Evolutionary conservation across 2,888 invertebrate species (phyloP), one percentile per base, ranked within the genome.

Genomic region (Eupithecia centaureata): DNA sequence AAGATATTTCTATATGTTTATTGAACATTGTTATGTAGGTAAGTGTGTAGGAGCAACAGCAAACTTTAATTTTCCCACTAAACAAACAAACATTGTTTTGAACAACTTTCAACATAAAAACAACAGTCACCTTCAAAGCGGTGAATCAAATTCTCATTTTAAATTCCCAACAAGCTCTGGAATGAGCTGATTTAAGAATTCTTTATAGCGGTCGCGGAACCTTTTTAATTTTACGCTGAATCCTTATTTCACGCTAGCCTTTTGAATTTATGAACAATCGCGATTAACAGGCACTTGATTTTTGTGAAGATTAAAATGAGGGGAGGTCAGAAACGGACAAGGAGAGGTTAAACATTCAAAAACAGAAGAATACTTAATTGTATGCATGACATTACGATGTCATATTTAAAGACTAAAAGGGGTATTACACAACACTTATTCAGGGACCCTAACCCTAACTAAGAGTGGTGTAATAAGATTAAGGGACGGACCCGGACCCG

Each of bases 81-180:
- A 22, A 47, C 18, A 51, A 51, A 13, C 13, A n/a, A n/a, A 15
- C 7, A 13, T 27, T 52, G 15, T 27, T 52, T 52, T 27, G 25
- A 5, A 25, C 15, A 27, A 66, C 63, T 71, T 70, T 65, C 61
- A 22, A 65, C 51, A 22, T 57, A 57, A 57, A 61, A 64, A 70
- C 56, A 67, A 64, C 62, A 32, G 65, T 74, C 63, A 73, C 64
- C 71, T 67, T 74, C 70, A 68, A 69, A 32, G 61, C 33, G 1
- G 42, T 66, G 35, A 64, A 81, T 81, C 79, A 69, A 68, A 81
- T 79, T 77, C 73, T 75, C 76, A 79, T 83, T 83, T 78, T 79
- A 82, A 82, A 83, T 84, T 83, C 77, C 75, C 67, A 64, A 70
- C 67, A 76, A 82, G 79, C 77, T 78, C 61, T 73, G 66, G 61